Conservation (phyloP, 1,140 invertebrate species). For the Drosophila lini region DNA sequence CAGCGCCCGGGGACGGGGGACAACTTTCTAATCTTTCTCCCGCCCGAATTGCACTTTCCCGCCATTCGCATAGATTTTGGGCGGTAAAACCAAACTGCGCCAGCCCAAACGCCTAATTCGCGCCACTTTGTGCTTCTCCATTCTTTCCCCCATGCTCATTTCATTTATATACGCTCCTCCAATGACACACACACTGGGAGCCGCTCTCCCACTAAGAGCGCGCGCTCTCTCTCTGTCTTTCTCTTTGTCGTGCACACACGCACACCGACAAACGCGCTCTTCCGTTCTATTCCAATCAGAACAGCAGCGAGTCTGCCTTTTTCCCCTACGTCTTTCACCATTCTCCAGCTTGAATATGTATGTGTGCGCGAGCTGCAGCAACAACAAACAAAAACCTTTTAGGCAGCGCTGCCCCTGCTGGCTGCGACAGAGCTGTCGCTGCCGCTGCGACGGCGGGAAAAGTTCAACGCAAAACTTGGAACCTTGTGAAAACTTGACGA, state of each 20-base stretch:
- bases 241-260: conserved; percentile 33
- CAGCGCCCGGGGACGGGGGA: background rate
- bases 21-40: conserved; percentile 68
- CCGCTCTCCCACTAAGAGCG: conserved; percentile 37
- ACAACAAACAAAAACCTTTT: conserved; percentile 70
- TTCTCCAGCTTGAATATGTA: conserved; percentile 3
- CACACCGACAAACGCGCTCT: conserved; percentile 51
- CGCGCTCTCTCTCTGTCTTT: conserved; percentile 8
- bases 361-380: conserved; percentile 32
- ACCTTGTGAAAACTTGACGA: conserved; percentile 76
- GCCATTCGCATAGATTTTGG: conserved; percentile 77
- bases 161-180: conserved; percentile 51
- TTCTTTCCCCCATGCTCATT: conserved; percentile 61
- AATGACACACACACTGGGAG: conserved; percentile 42
- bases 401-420: conserved; percentile 37
- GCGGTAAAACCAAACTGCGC: conserved; percentile 78
- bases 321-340: conserved; percentile 34
- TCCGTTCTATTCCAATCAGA: conserved; percentile 74
- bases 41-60: conserved; percentile 74
- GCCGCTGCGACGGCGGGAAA: conserved; percentile 55
- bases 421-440: conserved; percentile 19
- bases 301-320: conserved; percentile 59
- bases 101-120: conserved; percentile 77
- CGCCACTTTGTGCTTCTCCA: conserved; percentile 74
- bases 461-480: conserved; percentile 63